Evolutionary conservation across 2,113 vertebrate genomes (phyloP).

Genomic region (Daubentonia madagascariensis): DNA sequence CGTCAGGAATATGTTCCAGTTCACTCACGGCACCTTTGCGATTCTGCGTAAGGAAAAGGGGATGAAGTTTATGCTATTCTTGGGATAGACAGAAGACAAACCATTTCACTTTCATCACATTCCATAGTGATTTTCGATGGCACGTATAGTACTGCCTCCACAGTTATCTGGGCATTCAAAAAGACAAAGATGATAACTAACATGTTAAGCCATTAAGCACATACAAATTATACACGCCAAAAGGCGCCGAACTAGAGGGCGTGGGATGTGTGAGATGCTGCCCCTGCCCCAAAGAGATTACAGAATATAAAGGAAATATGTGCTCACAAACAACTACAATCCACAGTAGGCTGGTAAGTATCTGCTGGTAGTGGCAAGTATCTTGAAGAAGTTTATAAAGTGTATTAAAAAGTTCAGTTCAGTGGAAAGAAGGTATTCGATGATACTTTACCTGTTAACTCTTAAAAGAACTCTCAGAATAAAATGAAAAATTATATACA

Average conservation of each 20-base stretch:
- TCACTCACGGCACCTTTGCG: constrained; percentile 92
- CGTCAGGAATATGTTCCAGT: constrained; percentile 91
- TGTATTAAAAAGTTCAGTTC: background rate
- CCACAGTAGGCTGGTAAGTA: too few species aligned
- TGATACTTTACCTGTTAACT: background rate
- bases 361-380: background rate
- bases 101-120: background rate
- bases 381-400: background rate
- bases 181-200: background rate
- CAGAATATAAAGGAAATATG: background rate
- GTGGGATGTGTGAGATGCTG: rapidly evolving
- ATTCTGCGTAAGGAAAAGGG: constrained; percentile 83
- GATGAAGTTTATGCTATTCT: background rate
- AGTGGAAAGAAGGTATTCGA: background rate
- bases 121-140: rapidly evolving
- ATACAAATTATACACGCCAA: rapidly evolving
- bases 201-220: background rate
- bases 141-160: background rate
- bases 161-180: background rate
- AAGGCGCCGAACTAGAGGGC: background rate
- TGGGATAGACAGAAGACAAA: background rate
- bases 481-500: background rate
- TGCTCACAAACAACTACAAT: background rate
- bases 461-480: background rate
- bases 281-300: background rate